Evolutionary conservation across 2,797 vertebrate genomes (phyloP).

Genomic region (Eurystomus glaucurus): DNA sequence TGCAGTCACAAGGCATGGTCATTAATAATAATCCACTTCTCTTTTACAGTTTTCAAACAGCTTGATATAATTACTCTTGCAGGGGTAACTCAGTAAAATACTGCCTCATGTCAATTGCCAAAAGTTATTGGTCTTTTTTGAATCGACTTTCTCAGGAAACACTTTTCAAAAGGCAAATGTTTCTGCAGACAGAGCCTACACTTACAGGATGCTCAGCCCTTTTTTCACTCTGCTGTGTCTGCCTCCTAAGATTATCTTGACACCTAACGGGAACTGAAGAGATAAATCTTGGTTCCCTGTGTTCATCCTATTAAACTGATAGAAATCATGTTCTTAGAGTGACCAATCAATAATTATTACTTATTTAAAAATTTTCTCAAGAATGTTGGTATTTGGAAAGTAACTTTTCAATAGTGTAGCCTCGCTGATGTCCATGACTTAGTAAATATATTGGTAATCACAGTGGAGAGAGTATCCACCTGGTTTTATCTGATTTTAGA

Average conservation of each 20-base stretch:
- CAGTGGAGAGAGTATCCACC: not conserved
- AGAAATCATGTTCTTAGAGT: not conserved
- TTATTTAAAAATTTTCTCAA: not conserved
- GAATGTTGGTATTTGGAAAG: not conserved
- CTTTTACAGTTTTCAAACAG: not conserved
- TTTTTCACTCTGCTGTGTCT: not conserved
- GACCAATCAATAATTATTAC: not conserved
- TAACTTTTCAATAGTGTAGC: not conserved
- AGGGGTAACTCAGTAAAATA: not conserved
- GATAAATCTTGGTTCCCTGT: not conserved
- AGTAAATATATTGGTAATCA: not conserved
- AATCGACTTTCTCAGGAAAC: not conserved
- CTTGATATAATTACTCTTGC: not conserved
- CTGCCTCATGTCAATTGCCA: not conserved
- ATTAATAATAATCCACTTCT: not conserved
- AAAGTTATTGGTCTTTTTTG: not conserved
- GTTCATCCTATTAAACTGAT: not conserved
- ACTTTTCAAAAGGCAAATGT: not conserved
- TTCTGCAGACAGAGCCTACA: not conserved
- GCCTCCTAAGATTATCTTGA: not conserved
- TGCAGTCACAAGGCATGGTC: slow-evolving; percentile 59
- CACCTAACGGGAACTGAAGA: not conserved
- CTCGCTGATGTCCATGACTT: not conserved
- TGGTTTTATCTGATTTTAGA: not conserved
- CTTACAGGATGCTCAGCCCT: not conserved